A percentile compares a stretch with the other conserved stretches of the same genome.
phyloP scores from a whole-genome alignment of 2,797 vertebrate genomes.

The Rhinichthys osculus region DNA sequence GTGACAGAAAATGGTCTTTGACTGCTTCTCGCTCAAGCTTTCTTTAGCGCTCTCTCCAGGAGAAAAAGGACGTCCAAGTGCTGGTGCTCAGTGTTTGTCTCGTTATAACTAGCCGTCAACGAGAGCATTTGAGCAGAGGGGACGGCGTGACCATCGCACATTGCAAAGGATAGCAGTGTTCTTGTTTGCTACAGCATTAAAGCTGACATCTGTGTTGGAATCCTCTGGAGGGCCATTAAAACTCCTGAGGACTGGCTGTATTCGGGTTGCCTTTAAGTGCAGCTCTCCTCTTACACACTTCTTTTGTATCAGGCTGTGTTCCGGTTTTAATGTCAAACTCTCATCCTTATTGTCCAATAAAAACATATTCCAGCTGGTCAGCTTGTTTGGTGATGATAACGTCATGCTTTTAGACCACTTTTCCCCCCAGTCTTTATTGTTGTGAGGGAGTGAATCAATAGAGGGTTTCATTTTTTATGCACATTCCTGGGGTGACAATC shows the following conservation, averaged over 20 bases:
- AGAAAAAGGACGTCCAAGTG: not conserved
- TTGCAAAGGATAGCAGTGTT: conserved; percentile 2
- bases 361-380: not conserved
- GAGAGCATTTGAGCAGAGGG: conserved; percentile 6
- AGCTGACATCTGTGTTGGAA: conserved; percentile 25
- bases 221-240: conserved; percentile 40
- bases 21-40: not conserved
- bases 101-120: conserved; percentile 13
- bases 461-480: not conserved
- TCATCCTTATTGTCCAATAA: not conserved
- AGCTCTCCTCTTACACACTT: not conserved
- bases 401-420: not conserved
- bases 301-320: not conserved
- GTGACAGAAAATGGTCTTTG: not conserved
- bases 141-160: not conserved
- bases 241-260: conserved; percentile 20
- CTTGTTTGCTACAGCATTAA: conserved; percentile 43
- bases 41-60: not conserved
- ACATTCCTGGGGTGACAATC: not conserved
- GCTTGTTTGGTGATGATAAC: not conserved
- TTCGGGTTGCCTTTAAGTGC: conserved; percentile 30
- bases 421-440: not conserved
- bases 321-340: not conserved
- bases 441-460: not conserved
- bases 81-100: not conserved